phyloP scores from a whole-genome alignment of 1,140 invertebrate genomes.

The Subanguina moxae region DNA sequence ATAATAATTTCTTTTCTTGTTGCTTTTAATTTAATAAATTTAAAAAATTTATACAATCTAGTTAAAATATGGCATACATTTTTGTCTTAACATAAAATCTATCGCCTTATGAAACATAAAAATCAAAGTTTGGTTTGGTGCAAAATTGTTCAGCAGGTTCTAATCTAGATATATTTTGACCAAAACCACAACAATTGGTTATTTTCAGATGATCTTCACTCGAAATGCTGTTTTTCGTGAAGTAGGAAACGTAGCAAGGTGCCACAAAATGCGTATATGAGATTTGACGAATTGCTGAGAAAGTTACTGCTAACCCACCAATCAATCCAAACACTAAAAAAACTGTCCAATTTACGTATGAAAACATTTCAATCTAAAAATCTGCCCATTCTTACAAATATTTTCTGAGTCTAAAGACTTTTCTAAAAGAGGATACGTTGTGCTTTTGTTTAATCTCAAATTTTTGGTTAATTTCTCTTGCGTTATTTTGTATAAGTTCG shows the following conservation, averaged over 20 bases:
- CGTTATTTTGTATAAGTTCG: too few species aligned
- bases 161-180: conserved; percentile 39
- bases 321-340: conserved; percentile 45
- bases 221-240: conserved; percentile 48
- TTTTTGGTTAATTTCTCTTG: conserved; percentile 5
- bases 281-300: conserved; percentile 51
- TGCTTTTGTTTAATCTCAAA: conserved; percentile 11
- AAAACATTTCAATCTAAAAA: not conserved
- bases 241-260: conserved; percentile 48
- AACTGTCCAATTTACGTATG: not conserved
- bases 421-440: too few species aligned
- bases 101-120: conserved; percentile 17
- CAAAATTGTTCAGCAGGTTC: conserved; percentile 17
- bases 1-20: too few species aligned
- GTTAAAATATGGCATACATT: too few species aligned
- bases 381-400: too few species aligned
- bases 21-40: too few species aligned
- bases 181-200: conserved; percentile 50
- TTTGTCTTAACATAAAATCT: not conserved
- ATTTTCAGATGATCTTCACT: conserved; percentile 44
- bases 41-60: too few species aligned
- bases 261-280: conserved; percentile 46
- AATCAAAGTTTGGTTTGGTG: conserved; percentile 30
- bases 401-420: too few species aligned
- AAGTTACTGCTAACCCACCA: conserved; percentile 55